Conservation (phyloP, 2,797 vertebrate genomes). For the Anguilla anguilla region DNA sequence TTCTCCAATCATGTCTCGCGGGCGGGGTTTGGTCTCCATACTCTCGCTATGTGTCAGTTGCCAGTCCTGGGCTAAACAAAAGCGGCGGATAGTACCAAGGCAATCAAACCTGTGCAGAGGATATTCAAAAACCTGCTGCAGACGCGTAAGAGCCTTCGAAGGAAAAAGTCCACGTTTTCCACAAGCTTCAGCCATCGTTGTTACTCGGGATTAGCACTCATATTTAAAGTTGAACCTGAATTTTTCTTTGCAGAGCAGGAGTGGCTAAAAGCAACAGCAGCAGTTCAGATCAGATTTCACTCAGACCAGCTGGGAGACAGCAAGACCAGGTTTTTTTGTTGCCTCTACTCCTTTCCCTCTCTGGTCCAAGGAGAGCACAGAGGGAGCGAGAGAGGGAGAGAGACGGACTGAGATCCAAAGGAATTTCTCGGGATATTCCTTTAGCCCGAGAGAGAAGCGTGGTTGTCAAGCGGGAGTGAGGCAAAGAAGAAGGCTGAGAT, state of each 20-base stretch:
- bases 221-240: constrained; percentile 55
- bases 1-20: constrained; percentile 64
- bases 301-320: constrained; percentile 71
- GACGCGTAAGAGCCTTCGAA: constrained; percentile 41
- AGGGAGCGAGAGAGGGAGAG: constrained; percentile 32
- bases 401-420: constrained; percentile 25
- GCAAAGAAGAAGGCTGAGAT: constrained; percentile 69
- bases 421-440: constrained; percentile 30
- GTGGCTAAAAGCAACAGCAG: constrained; percentile 72
- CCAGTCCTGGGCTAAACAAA: constrained; percentile 81
- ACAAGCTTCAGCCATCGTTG: constrained; percentile 47
- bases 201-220: constrained; percentile 45
- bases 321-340: constrained; percentile 56
- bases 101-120: constrained; percentile 58
- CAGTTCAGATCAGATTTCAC: constrained; percentile 76
- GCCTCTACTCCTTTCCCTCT: constrained; percentile 44
- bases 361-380: constrained; percentile 38
- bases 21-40: constrained; percentile 67
- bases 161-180: constrained; percentile 44
- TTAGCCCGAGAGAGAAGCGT: constrained; percentile 31
- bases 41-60: constrained; percentile 68
- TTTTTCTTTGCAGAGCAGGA: constrained; percentile 54
- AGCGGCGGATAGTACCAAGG: constrained; percentile 76
- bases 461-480: constrained; percentile 45
- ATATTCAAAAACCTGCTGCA: constrained; percentile 46